phyloP scores from a whole-genome alignment of 2,888 invertebrate genomes.

The Hybos culiciformis region DNA sequence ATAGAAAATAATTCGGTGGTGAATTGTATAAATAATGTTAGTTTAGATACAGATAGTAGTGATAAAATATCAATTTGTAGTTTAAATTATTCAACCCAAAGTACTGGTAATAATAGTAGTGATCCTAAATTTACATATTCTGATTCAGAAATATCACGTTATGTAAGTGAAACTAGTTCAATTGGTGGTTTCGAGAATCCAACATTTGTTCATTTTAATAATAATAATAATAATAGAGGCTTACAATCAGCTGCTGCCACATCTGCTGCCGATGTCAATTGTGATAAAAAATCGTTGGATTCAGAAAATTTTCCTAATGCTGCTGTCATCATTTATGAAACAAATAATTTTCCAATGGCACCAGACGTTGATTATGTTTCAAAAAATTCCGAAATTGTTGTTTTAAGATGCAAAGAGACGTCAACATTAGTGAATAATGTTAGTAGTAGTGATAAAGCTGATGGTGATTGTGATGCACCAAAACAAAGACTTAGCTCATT shows the following conservation, averaged over 20 bases:
- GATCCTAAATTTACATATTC: conserved; percentile 22
- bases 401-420: conserved; percentile 31
- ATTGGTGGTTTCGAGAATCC: conserved; percentile 33
- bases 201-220: conserved; percentile 31
- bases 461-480: conserved; percentile 26
- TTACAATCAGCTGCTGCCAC: not conserved
- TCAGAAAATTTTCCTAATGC: not conserved
- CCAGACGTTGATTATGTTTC: conserved; percentile 33
- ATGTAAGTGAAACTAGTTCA: conserved; percentile 34
- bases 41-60: conserved; percentile 14
- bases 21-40: conserved; percentile 14
- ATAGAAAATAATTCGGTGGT: not conserved
- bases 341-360: conserved; percentile 25
- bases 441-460: not conserved
- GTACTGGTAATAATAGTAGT: conserved; percentile 15
- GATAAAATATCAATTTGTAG: conserved; percentile 19
- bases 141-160: conserved; percentile 32
- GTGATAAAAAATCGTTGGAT: not conserved
- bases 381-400: conserved; percentile 34
- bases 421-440: conserved; percentile 5
- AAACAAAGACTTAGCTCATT: conserved; percentile 36
- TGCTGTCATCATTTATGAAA: no score
- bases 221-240: conserved; percentile 1
- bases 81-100: conserved; percentile 22
- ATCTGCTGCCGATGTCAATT: not conserved